Evolutionary conservation across 2,113 vertebrate species (phyloP).

Genomic region (Cebidichthys violaceus): DNA sequence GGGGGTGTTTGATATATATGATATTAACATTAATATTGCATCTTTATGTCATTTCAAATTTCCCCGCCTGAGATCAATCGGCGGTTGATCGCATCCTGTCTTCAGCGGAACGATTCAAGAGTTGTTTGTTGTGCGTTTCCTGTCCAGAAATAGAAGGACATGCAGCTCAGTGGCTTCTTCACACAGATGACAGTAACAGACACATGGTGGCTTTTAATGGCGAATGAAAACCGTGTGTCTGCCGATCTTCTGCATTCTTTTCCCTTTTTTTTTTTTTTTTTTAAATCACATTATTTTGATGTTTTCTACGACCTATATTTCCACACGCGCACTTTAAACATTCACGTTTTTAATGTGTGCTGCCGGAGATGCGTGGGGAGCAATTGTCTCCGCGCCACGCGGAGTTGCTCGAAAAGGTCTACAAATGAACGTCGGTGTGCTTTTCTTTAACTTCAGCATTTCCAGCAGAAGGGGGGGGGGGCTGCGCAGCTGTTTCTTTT

Average conservation of each 20-base stretch:
- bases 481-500: slow-evolving; percentile 33
- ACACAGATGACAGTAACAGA: neutral
- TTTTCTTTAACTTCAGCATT: slow-evolving; percentile 14
- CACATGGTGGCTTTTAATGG: neutral
- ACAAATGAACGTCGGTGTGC: neutral
- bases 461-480: slow-evolving; percentile 14
- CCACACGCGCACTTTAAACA: neutral
- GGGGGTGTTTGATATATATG: neutral
- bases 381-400: neutral
- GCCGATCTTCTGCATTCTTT: neutral
- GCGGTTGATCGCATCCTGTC: too few species aligned
- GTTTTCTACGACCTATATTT: neutral
- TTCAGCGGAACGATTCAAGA: neutral
- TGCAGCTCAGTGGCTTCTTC: neutral
- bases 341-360: neutral
- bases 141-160: too few species aligned
- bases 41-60: neutral
- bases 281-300: neutral
- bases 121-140: neutral
- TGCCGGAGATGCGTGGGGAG: neutral
- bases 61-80: neutral
- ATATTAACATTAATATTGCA: too few species aligned
- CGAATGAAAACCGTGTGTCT: neutral
- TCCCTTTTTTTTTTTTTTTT: too few species aligned
- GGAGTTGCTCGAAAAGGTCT: neutral